Percentiles rank a stretch among this genome's conserved stretches.
phyloP scores from a whole-genome alignment of 1,140 invertebrate species.

The Calosoma granatense region DNA sequence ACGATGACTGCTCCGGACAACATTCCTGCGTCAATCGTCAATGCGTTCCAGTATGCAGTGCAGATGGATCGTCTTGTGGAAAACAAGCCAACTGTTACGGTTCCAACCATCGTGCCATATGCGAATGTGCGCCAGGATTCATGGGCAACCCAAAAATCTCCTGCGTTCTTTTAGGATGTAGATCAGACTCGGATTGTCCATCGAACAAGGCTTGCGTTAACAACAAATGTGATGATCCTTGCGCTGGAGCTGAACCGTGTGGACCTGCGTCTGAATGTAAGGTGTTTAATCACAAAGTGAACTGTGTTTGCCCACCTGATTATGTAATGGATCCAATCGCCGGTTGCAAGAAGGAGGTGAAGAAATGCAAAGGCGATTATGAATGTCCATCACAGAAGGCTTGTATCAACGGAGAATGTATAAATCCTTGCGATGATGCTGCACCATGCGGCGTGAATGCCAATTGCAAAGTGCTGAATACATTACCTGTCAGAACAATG shows the following conservation, averaged over 20 bases:
- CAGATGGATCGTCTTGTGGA: slow-evolving; percentile 55
- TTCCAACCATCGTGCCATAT: slow-evolving; percentile 66
- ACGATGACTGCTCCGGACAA: slow-evolving; percentile 64
- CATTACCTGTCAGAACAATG: slow-evolving; percentile 75
- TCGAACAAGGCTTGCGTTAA: slow-evolving; percentile 68
- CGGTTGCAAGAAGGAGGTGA: slow-evolving; percentile 52
- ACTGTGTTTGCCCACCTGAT: slow-evolving; percentile 70
- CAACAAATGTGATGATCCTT: slow-evolving; percentile 67
- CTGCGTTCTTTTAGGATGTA: slow-evolving; percentile 67
- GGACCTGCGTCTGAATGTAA: slow-evolving; percentile 58
- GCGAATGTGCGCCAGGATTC: slow-evolving; percentile 68
- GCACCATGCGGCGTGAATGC: slow-evolving; percentile 75
- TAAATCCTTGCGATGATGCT: slow-evolving; percentile 71
- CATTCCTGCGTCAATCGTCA: slow-evolving; percentile 67
- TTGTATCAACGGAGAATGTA: slow-evolving; percentile 70
- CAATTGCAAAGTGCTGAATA: slow-evolving; percentile 68
- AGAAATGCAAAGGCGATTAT: slow-evolving; percentile 60
- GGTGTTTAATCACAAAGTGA: slow-evolving; percentile 62
- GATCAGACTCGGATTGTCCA: slow-evolving; percentile 64
- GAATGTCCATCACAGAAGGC: slow-evolving; percentile 75
- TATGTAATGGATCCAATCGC: slow-evolving; percentile 52
- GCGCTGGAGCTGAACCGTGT: slow-evolving; percentile 53
- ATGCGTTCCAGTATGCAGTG: slow-evolving; percentile 67
- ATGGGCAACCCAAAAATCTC: slow-evolving; percentile 68
- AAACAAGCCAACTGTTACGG: slow-evolving; percentile 62